Percentiles rank a stretch among this genome's conserved stretches.
Evolutionary conservation across 2,113 vertebrate genomes (phyloP).

Genomic region (Platysternon megacephalum): DNA sequence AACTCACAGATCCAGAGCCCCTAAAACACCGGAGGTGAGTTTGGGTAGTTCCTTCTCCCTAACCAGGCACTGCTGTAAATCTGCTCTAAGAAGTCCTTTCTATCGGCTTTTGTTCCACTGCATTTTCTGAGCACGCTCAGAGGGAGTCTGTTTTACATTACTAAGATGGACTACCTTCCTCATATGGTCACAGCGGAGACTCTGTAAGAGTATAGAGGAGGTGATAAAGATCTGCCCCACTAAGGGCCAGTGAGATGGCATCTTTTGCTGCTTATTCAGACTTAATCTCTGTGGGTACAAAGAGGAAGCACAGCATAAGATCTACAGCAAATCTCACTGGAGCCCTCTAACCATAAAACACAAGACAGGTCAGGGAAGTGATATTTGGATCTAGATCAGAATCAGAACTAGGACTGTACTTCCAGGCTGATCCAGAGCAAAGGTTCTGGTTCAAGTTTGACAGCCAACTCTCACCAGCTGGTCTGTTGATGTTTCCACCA

Average conservation of each 20-base stretch:
- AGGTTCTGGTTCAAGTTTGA: constrained; percentile 9
- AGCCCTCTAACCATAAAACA: constrained; percentile 10
- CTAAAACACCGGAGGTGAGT: not conserved
- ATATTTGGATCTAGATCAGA: not conserved
- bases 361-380: constrained; percentile 37
- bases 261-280: not conserved
- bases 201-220: not conserved
- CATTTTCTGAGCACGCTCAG: not conserved
- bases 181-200: not conserved
- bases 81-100: not conserved
- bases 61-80: not conserved
- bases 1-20: not conserved
- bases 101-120: not conserved
- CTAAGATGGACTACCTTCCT: not conserved
- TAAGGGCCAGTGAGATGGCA: not conserved
- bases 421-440: constrained; percentile 37
- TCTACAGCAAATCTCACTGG: not conserved
- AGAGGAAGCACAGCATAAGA: constrained; percentile 3
- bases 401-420: constrained; percentile 25
- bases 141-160: not conserved
- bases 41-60: not conserved
- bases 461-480: constrained; percentile 52
- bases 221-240: fast-evolving
- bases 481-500: not conserved
- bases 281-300: not conserved